Percentiles rank a stretch among this genome's conserved stretches.
phyloP scores from a whole-genome alignment of 2,888 invertebrate genomes.

The Thecophora atra region DNA sequence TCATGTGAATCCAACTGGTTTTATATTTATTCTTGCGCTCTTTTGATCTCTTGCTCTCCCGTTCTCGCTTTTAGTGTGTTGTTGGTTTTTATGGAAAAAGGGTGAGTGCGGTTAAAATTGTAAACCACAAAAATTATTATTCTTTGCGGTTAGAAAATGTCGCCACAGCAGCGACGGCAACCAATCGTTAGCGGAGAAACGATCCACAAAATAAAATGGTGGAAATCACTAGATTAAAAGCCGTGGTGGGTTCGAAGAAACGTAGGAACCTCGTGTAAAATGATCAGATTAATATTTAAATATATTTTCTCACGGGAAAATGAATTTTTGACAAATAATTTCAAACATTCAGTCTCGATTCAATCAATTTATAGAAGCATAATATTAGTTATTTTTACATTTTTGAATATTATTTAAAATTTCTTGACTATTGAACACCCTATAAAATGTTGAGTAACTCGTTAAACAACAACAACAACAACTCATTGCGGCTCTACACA shows the following conservation, averaged over 20 bases:
- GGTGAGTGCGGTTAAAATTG: conserved; percentile 46
- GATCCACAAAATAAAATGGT: conserved; percentile 11
- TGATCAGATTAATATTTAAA: no score
- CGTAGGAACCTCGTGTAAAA: no score
- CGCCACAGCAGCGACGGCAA: conserved; percentile 49
- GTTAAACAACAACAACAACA: conserved; percentile 33
- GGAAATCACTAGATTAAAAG: background rate
- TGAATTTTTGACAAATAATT: no score
- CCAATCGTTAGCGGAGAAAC: conserved; percentile 40
- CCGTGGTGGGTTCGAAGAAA: no score
- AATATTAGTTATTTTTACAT: background rate
- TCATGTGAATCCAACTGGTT: no score
- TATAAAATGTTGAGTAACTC: no score
- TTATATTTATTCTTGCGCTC: no score
- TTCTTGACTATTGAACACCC: no score
- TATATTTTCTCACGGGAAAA: no score
- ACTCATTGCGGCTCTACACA: conserved; percentile 51
- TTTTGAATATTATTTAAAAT: background rate
- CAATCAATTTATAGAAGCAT: background rate
- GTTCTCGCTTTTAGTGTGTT: background rate
- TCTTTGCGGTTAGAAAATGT: conserved; percentile 57
- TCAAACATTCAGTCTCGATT: no score
- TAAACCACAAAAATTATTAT: conserved; percentile 50
- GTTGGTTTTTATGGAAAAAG: conserved; percentile 44
- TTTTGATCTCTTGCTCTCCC: background rate